Percentiles rank a stretch among this genome's conserved stretches.
Conservation (phyloP, 2,113 vertebrate genomes). For the Tenrec ecaudatus region DNA sequence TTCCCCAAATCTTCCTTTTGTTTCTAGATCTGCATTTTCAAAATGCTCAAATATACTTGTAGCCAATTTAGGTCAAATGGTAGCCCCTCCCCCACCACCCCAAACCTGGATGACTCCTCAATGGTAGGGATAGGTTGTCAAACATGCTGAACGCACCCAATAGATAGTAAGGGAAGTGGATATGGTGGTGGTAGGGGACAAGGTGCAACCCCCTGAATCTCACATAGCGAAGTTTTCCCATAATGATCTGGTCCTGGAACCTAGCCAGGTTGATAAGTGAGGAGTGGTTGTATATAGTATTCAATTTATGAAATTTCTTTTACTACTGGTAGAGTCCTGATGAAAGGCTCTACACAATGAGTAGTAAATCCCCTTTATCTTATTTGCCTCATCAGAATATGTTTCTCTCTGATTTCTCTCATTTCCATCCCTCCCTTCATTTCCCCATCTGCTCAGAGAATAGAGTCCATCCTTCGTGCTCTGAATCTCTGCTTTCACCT, state of each 20-base stretch:
- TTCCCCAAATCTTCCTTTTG: slow-evolving; percentile 29
- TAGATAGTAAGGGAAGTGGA: too few species aligned
- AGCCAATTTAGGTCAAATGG: slow-evolving; percentile 12
- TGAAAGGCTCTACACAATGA: neutral
- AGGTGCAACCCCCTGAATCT: neutral
- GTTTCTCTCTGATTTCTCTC: neutral
- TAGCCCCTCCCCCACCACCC: neutral
- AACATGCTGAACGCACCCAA: too few species aligned
- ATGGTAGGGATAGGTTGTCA: neutral
- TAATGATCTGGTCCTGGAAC: neutral
- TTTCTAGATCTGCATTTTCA: slow-evolving; percentile 18
- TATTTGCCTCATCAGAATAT: neutral
- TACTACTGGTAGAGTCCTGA: slow-evolving; percentile 24
- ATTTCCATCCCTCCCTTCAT: neutral
- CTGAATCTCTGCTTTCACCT: neutral
- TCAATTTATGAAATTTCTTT: neutral
- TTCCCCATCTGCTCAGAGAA: neutral
- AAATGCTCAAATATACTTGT: slow-evolving; percentile 3
- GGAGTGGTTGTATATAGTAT: neutral
- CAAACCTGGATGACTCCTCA: neutral
- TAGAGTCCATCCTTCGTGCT: neutral
- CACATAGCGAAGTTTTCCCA: neutral
- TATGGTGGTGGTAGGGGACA: neutral
- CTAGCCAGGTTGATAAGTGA: neutral
- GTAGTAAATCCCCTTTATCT: neutral